These are phyloP conservation scores for Paracentrotus lividus DNA, from an alignment of 53 echinoderm and acorn worm species.

Conservation along the genomic window DNA sequence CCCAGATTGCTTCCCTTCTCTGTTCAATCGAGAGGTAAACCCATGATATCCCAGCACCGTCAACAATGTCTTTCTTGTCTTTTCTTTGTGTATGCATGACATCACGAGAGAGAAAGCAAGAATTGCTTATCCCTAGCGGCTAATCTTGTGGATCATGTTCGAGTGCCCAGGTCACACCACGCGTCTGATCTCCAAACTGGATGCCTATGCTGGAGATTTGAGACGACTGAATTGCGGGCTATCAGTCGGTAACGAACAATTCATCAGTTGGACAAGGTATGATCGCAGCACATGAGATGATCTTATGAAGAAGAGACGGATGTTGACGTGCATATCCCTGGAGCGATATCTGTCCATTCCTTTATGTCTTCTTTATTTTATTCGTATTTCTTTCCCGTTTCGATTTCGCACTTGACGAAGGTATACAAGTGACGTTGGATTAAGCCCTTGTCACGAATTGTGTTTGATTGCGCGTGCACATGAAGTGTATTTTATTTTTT, in stretches of 20 bases:
- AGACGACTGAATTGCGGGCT: too few species aligned
- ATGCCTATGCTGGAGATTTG: too few species aligned
- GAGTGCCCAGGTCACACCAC: too few species aligned
- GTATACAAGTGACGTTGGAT: slow-evolving; percentile 42
- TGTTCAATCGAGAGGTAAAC: not conserved
- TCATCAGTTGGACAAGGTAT: too few species aligned
- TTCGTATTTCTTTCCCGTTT: not conserved
- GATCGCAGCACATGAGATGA: not conserved
- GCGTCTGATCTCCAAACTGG: too few species aligned
- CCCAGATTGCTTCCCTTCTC: not conserved
- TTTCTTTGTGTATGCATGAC: not conserved
- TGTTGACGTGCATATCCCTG: not conserved
- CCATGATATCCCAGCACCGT: not conserved
- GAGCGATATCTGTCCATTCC: not conserved
- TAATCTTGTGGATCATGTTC: not conserved
- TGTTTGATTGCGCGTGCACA: not conserved
- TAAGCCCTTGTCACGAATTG: not conserved
- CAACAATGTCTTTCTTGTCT: slow-evolving; percentile 13
- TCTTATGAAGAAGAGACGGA: not conserved
- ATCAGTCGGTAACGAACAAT: too few species aligned
- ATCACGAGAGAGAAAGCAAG: not conserved
- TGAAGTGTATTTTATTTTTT: not conserved
- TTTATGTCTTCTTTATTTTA: not conserved
- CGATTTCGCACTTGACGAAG: not conserved
- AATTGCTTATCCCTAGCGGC: not conserved